Conservation (phyloP, 2,113 vertebrate species). For the Buteo buteo region DNA sequence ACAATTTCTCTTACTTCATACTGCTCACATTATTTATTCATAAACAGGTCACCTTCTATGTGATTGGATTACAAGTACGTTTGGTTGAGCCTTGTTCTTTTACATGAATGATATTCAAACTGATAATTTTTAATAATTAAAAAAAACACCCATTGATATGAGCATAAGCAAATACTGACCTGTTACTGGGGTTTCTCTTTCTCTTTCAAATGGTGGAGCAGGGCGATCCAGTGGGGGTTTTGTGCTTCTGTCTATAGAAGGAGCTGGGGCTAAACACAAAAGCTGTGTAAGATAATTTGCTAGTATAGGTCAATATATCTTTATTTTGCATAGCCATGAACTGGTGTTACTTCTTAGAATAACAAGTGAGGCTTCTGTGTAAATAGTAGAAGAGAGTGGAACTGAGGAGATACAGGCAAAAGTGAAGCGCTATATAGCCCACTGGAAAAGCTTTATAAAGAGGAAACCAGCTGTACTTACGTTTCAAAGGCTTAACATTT, state of each 20-base stretch:
- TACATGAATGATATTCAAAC: not conserved
- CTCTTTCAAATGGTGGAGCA: constrained; percentile 62
- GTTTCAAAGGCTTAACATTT: constrained; percentile 58
- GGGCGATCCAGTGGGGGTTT: constrained; percentile 77
- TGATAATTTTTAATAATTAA: not conserved
- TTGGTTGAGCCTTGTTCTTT: not conserved
- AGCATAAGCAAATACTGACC: constrained; percentile 51
- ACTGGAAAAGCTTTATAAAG: not conserved
- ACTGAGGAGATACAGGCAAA: not conserved
- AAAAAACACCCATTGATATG: not conserved
- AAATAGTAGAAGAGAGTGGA: not conserved
- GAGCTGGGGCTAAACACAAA: constrained; percentile 63
- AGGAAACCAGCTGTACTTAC: constrained; percentile 43
- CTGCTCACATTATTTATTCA: not conserved
- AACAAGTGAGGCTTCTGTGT: not conserved
- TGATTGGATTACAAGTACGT: not conserved
- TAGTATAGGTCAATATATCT: not conserved
- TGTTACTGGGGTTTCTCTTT: constrained; percentile 62
- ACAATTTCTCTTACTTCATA: not conserved
- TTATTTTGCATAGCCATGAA: not conserved
- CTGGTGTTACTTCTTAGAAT: not conserved
- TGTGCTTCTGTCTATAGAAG: constrained; percentile 80
- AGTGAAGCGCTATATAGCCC: not conserved
- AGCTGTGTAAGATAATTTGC: not conserved
- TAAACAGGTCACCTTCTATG: not conserved